Evolutionary conservation across 2,113 vertebrate species (phyloP).

Genomic region (Rutilus rutilus): DNA sequence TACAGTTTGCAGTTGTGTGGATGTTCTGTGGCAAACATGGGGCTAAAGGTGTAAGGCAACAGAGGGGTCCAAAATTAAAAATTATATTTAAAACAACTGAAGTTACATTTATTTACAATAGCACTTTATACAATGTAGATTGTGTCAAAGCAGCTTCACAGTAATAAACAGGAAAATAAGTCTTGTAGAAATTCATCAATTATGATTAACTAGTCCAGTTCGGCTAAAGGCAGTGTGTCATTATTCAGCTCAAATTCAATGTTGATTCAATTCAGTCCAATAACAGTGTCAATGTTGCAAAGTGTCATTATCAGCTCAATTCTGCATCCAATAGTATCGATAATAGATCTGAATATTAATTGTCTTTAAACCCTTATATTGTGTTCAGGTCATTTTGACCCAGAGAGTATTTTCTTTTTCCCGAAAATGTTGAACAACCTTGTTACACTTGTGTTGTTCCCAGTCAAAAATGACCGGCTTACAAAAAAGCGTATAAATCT

Average conservation of each 20-base stretch:
- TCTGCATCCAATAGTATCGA: background rate
- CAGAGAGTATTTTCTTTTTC: too few species aligned
- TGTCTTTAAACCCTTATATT: too few species aligned
- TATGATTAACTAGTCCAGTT: background rate
- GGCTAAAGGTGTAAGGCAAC: constrained; percentile 59
- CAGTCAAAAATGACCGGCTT: too few species aligned
- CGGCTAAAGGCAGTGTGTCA: background rate
- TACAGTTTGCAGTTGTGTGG: constrained; percentile 60
- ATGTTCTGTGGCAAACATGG: constrained; percentile 76
- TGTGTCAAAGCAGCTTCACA: background rate
- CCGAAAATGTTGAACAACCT: too few species aligned
- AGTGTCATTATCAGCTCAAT: background rate
- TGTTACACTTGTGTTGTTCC: too few species aligned
- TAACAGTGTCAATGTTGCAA: background rate
- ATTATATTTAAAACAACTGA: background rate
- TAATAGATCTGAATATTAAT: too few species aligned
- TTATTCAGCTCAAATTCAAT: background rate
- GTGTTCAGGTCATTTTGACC: too few species aligned
- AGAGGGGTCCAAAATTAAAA: background rate
- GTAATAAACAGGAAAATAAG: background rate
- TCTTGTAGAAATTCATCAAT: background rate
- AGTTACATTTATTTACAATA: background rate
- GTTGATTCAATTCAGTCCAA: background rate
- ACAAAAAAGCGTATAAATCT: too few species aligned
- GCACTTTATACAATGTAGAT: background rate